Base-by-base conservation (phyloP, 2,888 invertebrate species). In the Molanna angustata region DNA sequence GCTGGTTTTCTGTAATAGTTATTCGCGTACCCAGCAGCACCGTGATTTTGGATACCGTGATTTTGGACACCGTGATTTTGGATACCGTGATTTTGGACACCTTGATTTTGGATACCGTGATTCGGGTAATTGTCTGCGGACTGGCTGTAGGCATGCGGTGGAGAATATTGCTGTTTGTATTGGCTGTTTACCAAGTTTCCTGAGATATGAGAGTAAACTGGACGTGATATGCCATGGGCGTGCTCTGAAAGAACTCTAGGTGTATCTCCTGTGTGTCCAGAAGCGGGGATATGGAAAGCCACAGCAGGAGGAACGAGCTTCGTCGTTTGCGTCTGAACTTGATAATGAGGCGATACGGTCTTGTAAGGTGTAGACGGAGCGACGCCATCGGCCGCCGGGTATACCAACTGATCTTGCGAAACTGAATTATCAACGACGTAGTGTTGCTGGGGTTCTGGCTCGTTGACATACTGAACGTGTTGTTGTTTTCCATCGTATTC, bases 191-290 rank as follows among this genome's bases (percentile, higher is more conserved):
- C 41, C 65, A 64, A 14, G 60, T 63, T 41, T 63, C 64, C 40
- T 64, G 66, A 14, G 64, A 61, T 60, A 41, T 60, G 60, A 2
- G 69, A 64, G 52, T 76, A 76, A 2, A 72, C 68, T 2, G 74
- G 66, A 37, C 72, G 74, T 2, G 66, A 64, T 44, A 69, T 51
- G 1, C 76, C 74, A 27, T 74, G 67, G 7, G 48, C 56, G 16
- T 60, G 44, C 50, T 68, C 69, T 0, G 77, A 74, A 31, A 78
- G 62, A 4, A 69, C 66, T 63, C 73, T 74, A 1, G 77, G 74
- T 48, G 74, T 62, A 51, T 76, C 4, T 72, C 59, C 9, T 73
- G 62, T 58, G 73, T 74, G 18, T 72, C 46, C 1, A 70, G 67
- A 69, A 1, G 75, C 74, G 53, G 64, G 69, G 4, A 74, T 75